Evolutionary conservation across 1,140 invertebrate genomes (phyloP), one percentile per base, ranked within the genome.

Genomic region (Neoseiulus cucumeris): DNA sequence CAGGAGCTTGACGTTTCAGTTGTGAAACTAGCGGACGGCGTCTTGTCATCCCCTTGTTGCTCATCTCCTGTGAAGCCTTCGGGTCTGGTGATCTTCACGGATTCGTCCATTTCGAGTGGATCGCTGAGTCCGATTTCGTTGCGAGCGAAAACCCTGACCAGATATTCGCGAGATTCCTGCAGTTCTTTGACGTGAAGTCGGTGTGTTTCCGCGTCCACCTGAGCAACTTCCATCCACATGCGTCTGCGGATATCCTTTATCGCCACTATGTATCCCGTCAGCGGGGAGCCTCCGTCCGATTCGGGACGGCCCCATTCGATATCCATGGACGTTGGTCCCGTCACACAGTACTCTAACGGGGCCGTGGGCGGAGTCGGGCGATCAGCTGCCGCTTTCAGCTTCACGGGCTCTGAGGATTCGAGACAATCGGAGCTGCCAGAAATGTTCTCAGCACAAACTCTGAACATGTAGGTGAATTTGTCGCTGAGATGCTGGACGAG

Each of bases 71-170:
- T 59, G 22, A 59, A 59, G 17, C 88, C 88, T 76, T 84, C 81
- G 66, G 83, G 82, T 71, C 87, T 82, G 69, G 89, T 76, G 59
- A 91, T 85, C 74, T 85, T 86, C 73, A 95, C 86, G 1, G 90
- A 84, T 73, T 95, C 91, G 70, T 93, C 90, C 22, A 88, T 88
- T 77, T 92, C 89, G 64, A 94, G 79, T 29, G 91, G 89, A 72
- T 95, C 90, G 75, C 92, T 94, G 45, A 90, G 76, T 45, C 95
- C 95, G 67, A 96, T 85, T 78, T 95, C 91, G 77, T 98, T 98
- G 72, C 84, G 82, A 17, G 92, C 93, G 74, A 86, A 91, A 71
- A 94, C 90, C 71, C 90, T 81, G 64, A 95, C 83, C 73, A 87
- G 80, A 73, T 94, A 94, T 71, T 89, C 85, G 72, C 91, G 87